Evolutionary conservation across 2,113 vertebrate species (phyloP).

Genomic region (Egretta garzetta): DNA sequence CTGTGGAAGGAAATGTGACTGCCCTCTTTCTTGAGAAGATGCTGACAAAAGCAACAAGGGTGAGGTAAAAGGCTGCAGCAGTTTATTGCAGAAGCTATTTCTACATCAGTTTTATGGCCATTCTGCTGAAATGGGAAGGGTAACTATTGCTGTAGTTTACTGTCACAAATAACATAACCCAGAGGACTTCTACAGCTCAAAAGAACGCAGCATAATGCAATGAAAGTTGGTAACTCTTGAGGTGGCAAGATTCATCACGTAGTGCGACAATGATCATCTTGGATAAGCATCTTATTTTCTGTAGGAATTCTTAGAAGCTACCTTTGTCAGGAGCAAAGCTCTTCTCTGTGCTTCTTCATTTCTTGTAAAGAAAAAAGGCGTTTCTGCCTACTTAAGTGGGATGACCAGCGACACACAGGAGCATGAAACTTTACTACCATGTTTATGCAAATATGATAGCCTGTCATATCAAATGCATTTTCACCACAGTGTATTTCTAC

Average conservation of each 20-base stretch:
- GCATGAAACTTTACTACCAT: not conserved
- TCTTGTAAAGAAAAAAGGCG: not conserved
- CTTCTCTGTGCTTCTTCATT: not conserved
- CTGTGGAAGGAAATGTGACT: not conserved
- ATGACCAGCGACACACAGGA: not conserved
- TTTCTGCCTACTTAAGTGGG: not conserved
- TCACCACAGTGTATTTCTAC: not conserved
- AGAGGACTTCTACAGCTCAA: not conserved
- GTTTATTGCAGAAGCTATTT: not conserved
- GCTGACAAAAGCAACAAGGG: not conserved
- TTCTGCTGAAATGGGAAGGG: not conserved
- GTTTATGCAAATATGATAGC: not conserved
- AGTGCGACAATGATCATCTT: not conserved
- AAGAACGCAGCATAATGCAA: not conserved
- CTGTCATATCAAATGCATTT: not conserved
- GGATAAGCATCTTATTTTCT: not conserved
- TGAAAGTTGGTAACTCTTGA: not conserved
- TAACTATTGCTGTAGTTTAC: not conserved
- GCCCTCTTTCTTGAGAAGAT: not conserved
- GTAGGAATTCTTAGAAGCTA: not conserved
- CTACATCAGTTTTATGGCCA: not conserved
- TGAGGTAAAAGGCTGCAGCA: not conserved
- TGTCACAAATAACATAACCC: not conserved
- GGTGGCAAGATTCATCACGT: not conserved
- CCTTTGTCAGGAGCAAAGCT: not conserved